Percentiles rank a stretch among this genome's conserved stretches.
These are phyloP conservation scores for Zeuzera pyrina DNA, from an alignment of 2,888 invertebrate species.

Conservation along the genomic window DNA sequence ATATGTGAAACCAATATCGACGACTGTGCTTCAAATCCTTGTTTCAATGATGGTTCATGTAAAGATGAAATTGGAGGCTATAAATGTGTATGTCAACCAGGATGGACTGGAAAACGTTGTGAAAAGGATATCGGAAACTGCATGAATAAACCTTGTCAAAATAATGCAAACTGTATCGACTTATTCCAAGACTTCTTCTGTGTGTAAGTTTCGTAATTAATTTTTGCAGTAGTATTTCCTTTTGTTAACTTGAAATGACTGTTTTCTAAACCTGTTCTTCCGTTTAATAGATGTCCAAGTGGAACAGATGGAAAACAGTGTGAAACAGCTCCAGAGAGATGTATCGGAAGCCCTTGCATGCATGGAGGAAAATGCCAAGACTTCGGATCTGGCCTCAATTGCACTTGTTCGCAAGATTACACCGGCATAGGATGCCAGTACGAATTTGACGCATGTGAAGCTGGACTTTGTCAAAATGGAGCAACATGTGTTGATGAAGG, in stretches of 20 bases:
- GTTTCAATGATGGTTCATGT: constrained; percentile 91
- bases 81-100: constrained; percentile 85
- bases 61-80: constrained; percentile 89
- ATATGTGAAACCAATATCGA: constrained; percentile 90
- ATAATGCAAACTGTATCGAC: constrained; percentile 92
- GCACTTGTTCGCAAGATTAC: constrained; percentile 90
- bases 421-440: constrained; percentile 94
- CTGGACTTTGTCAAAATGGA: constrained; percentile 92
- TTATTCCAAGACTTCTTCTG: constrained; percentile 93
- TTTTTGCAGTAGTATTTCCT: background rate
- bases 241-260: background rate
- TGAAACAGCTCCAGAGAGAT: constrained; percentile 95
- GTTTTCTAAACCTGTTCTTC: constrained; percentile 1
- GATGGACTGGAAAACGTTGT: constrained; percentile 90
- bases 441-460: constrained; percentile 93
- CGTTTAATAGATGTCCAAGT: constrained; percentile 90
- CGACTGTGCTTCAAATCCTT: constrained; percentile 89
- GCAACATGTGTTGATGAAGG: constrained; percentile 93
- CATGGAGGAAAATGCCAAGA: constrained; percentile 97
- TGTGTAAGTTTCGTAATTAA: constrained; percentile 76
- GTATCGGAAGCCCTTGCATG: constrained; percentile 95
- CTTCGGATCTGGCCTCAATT: constrained; percentile 95
- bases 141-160: constrained; percentile 89
- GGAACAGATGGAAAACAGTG: constrained; percentile 98
- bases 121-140: constrained; percentile 92